Conservation (phyloP, 1,140 invertebrate genomes). For the Leptestheria dahalacensis region DNA sequence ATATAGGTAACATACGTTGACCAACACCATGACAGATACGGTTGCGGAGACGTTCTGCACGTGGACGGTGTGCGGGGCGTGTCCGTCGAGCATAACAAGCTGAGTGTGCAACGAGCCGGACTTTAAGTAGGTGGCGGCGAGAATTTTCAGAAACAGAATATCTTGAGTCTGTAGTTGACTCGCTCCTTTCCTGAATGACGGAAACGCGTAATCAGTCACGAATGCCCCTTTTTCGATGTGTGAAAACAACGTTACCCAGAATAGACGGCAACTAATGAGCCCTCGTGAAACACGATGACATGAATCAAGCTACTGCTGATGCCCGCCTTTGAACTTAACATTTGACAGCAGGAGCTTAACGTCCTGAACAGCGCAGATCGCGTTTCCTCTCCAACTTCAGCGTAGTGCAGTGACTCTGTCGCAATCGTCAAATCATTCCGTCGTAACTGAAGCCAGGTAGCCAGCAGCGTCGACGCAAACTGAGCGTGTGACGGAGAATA, state of each 20-base stretch:
- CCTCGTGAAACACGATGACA: too few species aligned
- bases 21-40: background rate
- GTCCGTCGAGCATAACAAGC: background rate
- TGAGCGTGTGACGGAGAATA: background rate
- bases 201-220: too few species aligned
- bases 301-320: too few species aligned
- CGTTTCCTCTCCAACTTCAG: background rate
- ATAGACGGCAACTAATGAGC: too few species aligned
- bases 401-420: background rate
- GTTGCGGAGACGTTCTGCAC: background rate
- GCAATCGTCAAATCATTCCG: background rate
- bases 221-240: too few species aligned
- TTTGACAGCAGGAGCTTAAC: background rate
- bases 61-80: background rate
- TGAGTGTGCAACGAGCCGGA: background rate
- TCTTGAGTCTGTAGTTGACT: background rate
- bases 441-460: background rate
- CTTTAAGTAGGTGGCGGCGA: background rate
- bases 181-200: background rate
- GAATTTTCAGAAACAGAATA: background rate
- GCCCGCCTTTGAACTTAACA: too few species aligned
- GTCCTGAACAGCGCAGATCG: too few species aligned
- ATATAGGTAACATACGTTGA: too few species aligned
- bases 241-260: too few species aligned
- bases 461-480: background rate